These are phyloP conservation scores for Dryocosmus kuriphilus DNA, from an alignment of 2,888 invertebrate genomes.

Conservation along the genomic window DNA sequence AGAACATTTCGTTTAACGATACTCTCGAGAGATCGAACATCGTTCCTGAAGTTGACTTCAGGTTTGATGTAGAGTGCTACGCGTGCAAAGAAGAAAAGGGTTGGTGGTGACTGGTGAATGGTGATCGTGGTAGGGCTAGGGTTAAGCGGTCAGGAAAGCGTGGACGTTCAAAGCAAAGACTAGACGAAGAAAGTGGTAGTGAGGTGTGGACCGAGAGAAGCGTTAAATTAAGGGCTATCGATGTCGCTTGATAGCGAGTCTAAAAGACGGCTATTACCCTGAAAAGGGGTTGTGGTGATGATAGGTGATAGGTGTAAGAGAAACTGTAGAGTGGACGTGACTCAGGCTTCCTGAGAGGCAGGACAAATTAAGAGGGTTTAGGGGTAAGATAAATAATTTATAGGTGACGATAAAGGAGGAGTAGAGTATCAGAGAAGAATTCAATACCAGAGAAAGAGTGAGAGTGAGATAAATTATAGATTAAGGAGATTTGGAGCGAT, in stretches of 20 bases:
- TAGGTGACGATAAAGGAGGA: background rate
- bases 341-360: conserved; percentile 1
- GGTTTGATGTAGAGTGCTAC: conserved; percentile 19
- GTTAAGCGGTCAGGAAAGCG: background rate
- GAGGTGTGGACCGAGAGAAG: background rate
- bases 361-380: too few relatives aligned
- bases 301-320: conserved; percentile 1
- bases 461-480: background rate
- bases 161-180: background rate
- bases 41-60: too few relatives aligned
- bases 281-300: conserved; percentile 3
- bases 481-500: background rate
- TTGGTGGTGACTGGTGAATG: background rate
- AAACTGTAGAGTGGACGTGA: background rate
- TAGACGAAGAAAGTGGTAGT: background rate
- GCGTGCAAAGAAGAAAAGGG: background rate
- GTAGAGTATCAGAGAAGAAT: background rate
- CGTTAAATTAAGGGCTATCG: conserved; percentile 50
- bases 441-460: background rate
- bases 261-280: conserved; percentile 38
- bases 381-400: background rate
- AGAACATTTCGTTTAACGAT: conserved; percentile 43
- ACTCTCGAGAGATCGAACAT: conserved; percentile 38
- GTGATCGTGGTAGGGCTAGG: background rate
- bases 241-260: conserved; percentile 43